Evolutionary conservation across 2,797 vertebrate species (phyloP).

Genomic region (Sebastes trivittatus): DNA sequence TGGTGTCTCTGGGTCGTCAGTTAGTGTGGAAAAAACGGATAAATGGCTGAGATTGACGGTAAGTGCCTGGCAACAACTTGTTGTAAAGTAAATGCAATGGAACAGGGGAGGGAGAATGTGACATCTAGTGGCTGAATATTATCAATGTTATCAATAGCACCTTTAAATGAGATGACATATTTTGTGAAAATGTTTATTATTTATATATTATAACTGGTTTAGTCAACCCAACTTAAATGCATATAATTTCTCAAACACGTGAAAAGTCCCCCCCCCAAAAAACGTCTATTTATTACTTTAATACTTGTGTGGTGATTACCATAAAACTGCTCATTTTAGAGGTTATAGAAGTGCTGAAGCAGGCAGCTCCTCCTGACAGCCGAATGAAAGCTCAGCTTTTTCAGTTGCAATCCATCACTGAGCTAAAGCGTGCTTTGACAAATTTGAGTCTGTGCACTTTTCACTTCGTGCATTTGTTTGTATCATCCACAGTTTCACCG

Average conservation of each 20-base stretch:
- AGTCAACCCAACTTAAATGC: not conserved
- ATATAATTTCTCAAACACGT: slow-evolving; percentile 18
- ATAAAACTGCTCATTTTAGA: slow-evolving; percentile 50
- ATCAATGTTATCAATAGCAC: no score
- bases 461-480: slow-evolving; percentile 26
- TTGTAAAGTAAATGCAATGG: no score
- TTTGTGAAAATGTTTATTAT: not conserved
- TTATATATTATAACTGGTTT: not conserved
- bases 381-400: slow-evolving; percentile 67
- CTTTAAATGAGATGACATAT: not conserved
- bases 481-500: slow-evolving; percentile 15
- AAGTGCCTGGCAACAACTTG: no score
- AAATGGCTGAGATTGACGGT: no score
- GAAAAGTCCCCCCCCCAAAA: not conserved
- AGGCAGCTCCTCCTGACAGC: slow-evolving; percentile 58
- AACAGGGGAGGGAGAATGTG: no score
- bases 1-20: no score
- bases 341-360: slow-evolving; percentile 66
- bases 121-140: no score
- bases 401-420: slow-evolving; percentile 62
- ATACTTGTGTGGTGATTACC: slow-evolving; percentile 46
- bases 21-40: no score
- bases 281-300: not conserved
- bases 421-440: slow-evolving; percentile 50
- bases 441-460: slow-evolving; percentile 53